These are phyloP conservation scores for Brachionus rotundiformis DNA, from an alignment of 1,140 invertebrate species.

Conservation along the genomic window DNA sequence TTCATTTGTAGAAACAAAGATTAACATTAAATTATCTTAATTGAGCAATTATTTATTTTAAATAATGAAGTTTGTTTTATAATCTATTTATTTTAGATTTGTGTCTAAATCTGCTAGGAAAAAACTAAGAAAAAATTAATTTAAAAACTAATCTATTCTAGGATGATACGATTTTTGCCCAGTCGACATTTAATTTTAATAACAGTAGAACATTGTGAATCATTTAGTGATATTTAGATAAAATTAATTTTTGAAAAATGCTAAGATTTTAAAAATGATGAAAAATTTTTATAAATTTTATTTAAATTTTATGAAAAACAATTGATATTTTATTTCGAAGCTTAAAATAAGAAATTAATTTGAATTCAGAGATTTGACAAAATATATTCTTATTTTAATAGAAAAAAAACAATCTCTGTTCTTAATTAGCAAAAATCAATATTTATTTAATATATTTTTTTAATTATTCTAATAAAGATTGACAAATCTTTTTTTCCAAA, in stretches of 20 bases:
- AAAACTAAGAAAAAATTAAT: too few relatives aligned
- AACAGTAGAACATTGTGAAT: background rate
- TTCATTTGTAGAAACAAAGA: background rate
- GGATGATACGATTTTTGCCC: too few relatives aligned
- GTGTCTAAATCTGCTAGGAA: too few relatives aligned
- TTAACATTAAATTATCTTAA: background rate
- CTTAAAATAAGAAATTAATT: too few relatives aligned
- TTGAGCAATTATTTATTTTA: background rate
- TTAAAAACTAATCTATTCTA: too few relatives aligned
- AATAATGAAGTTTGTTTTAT: background rate
- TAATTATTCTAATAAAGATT: background rate
- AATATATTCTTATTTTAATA: too few relatives aligned
- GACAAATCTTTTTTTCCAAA: background rate
- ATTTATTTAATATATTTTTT: background rate
- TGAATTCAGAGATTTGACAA: too few relatives aligned
- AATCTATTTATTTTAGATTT: background rate
- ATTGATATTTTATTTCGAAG: too few relatives aligned
- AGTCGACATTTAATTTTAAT: background rate
- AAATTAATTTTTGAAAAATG: too few relatives aligned
- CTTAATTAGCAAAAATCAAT: background rate
- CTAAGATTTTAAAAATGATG: background rate
- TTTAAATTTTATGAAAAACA: too few relatives aligned
- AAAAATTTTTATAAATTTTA: too few relatives aligned
- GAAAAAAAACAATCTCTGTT: background rate
- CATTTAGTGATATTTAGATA: background rate